Evolutionary conservation across 2,113 vertebrate genomes (phyloP).

Genomic region (Okapia johnstoni): DNA sequence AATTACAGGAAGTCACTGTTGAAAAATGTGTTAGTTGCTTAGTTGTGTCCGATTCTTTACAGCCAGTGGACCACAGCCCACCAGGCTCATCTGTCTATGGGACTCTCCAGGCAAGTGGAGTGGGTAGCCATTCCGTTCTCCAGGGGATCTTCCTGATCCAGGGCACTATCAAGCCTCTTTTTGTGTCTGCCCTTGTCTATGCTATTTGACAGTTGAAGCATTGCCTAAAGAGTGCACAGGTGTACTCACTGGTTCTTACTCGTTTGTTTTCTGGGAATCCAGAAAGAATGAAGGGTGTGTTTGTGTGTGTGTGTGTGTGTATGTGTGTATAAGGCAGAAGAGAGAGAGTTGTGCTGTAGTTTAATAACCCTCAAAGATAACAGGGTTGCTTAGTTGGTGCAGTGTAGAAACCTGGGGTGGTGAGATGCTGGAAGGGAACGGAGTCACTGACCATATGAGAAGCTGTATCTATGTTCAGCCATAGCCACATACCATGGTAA

Average conservation of each 20-base stretch:
- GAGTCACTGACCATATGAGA: background rate
- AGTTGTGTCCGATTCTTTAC: background rate
- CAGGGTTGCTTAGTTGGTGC: background rate
- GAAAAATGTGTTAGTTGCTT: background rate
- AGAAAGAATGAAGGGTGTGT: background rate
- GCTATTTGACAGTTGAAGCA: background rate
- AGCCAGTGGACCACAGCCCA: background rate
- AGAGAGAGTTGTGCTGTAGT: background rate
- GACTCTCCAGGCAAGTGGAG: background rate
- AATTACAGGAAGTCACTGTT: background rate
- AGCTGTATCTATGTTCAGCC: background rate
- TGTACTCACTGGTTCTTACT: background rate
- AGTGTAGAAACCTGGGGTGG: background rate
- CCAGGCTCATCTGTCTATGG: background rate
- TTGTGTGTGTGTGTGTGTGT: background rate
- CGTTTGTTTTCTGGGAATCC: background rate
- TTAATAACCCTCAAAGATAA: background rate
- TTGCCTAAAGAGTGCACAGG: background rate
- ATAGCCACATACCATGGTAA: background rate
- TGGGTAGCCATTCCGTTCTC: background rate
- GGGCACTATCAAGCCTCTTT: background rate
- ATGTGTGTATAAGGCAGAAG: background rate
- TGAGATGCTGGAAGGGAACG: background rate
- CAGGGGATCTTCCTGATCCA: background rate
- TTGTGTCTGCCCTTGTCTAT: background rate